Evolutionary conservation across 1,140 invertebrate species (phyloP).

Genomic region (Eriosoma lanigerum): DNA sequence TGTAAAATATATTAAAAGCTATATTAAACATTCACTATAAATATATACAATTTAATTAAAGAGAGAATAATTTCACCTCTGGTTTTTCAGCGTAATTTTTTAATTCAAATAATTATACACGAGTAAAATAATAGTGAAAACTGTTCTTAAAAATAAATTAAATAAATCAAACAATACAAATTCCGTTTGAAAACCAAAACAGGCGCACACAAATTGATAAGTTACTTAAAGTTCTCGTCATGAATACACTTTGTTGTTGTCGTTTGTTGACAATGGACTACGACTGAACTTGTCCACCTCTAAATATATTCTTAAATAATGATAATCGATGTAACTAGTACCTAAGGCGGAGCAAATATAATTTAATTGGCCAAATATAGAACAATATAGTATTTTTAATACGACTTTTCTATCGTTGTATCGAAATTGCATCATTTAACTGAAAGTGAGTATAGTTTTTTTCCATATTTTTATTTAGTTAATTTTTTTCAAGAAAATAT

Average conservation of each 20-base stretch:
- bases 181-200: neutral
- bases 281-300: neutral
- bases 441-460: neutral
- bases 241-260: neutral
- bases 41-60: too few relatives aligned
- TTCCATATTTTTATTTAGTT: too few relatives aligned
- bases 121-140: too few relatives aligned
- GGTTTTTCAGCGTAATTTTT: too few relatives aligned
- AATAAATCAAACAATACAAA: neutral
- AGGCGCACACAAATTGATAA: neutral
- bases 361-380: neutral
- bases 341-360: neutral
- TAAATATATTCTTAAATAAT: neutral
- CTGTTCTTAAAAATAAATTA: too few relatives aligned
- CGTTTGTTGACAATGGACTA: neutral
- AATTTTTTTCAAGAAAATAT: neutral
- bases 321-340: neutral
- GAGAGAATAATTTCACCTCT: too few relatives aligned
- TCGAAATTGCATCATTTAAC: conserved; percentile 12
- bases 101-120: too few relatives aligned
- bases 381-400: neutral
- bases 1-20: too few relatives aligned
- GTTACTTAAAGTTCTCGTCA: neutral
- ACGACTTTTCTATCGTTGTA: neutral
- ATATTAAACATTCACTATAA: too few relatives aligned